Percentiles rank a stretch among this genome's conserved stretches.
Conservation (phyloP, 1,140 invertebrate genomes). For the Sipha flava region DNA sequence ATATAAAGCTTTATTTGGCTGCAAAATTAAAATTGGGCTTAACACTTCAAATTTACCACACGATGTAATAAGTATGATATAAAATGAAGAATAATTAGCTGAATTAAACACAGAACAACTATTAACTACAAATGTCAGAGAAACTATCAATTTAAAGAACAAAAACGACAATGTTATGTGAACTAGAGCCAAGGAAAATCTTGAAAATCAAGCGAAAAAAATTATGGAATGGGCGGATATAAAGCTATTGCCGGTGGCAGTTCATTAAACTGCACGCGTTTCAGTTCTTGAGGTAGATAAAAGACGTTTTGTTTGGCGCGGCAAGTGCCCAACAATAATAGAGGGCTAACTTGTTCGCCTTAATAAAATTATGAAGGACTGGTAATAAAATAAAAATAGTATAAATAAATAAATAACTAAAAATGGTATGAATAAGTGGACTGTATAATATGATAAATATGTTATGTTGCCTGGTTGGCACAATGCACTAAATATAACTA, state of each 20-base stretch:
- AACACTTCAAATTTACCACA: background rate
- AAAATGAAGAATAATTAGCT: background rate
- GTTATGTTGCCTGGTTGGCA: too few species aligned
- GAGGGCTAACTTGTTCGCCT: too few species aligned
- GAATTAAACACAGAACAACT: background rate
- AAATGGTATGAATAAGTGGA: too few species aligned
- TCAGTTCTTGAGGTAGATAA: background rate
- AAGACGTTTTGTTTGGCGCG: too few species aligned
- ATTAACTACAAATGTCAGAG: too few species aligned
- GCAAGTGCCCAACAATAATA: too few species aligned
- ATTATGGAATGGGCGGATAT: background rate
- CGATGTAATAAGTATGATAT: too few species aligned
- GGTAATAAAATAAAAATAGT: too few species aligned
- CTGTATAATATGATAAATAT: too few species aligned
- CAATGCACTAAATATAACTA: too few species aligned
- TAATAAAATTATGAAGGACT: too few species aligned
- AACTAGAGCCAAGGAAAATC: background rate
- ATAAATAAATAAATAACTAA: too few species aligned
- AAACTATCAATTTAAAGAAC: background rate
- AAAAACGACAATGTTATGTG: background rate
- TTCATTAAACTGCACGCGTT: background rate
- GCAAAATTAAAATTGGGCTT: background rate
- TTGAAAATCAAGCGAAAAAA: background rate
- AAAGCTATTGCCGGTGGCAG: background rate
- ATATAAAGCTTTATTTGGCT: slow-evolving; percentile 41